Evolutionary conservation across 1,140 invertebrate species (phyloP), one percentile per base, ranked within the genome.

Genomic region (Drosophila pseudoobscura): DNA sequence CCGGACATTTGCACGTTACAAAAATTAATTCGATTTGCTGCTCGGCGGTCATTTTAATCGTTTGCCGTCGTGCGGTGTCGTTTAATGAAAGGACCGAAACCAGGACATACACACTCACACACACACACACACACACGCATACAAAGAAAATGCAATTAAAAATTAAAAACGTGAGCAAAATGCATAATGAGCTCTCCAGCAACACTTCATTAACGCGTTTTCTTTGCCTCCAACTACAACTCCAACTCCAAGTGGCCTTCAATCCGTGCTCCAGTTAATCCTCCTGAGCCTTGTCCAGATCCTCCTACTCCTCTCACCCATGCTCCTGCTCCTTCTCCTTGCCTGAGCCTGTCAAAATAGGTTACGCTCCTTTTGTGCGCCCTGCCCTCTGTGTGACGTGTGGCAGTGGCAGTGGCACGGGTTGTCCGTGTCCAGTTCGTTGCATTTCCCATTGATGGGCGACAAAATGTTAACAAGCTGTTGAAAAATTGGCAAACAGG

Each of bases 11-110:
- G 72, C 83, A 80, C 83, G 74, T 90, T 90, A 90, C 88, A 88
- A 85, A 90, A 90, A 90, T 90, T 90, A 90, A 90, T 88, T 90
- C 88, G 83, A 90, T 90, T 90, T 90, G 88, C 73, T 82, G 83
- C 73, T 85, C 82, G 78, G 88, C 78, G 88, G 88, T 90, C 75
- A 79, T 80, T 80, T 90, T 90, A 89, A 89, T 89, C 80, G 75
- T 73, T 75, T 63, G 60, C 75, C 74, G 65, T 59, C 61, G 66
- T 76, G 80, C 60, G 80, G 76, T 84, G 54, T 82, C 66, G 58
- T 87, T 87, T 85, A 85, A 85, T 87, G 82, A 87, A 87, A 87
- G 74, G 74, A 65, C 65, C 49, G 44, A 58, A 66, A 59, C 44
- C 51, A 64, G 78, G 56, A 80, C 65, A 77, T 17, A 9, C n/a